phyloP scores from a whole-genome alignment of 2,888 invertebrate species.

The Meta bourneti region DNA sequence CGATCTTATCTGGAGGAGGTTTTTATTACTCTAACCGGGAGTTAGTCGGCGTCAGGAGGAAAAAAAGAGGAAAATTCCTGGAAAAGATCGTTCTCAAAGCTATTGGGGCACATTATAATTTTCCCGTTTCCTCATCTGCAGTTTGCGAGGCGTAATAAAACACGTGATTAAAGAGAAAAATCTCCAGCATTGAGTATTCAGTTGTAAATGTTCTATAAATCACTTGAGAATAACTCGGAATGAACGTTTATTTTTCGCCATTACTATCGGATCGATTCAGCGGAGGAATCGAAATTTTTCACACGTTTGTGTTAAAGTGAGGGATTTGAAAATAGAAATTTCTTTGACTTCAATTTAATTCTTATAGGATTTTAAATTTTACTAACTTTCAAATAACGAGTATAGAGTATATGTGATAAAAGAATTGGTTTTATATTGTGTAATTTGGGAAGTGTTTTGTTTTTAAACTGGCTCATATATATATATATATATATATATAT shows the following conservation, averaged over 20 bases:
- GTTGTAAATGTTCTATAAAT: conserved; percentile 17
- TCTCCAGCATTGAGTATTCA: neutral
- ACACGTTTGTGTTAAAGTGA: too few relatives aligned
- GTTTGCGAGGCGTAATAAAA: neutral
- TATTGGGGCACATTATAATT: conserved; percentile 34
- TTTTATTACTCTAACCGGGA: conserved; percentile 20
- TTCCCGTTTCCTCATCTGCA: neutral
- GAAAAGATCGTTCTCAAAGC: conserved; percentile 11
- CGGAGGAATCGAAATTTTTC: too few relatives aligned
- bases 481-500: too few relatives aligned
- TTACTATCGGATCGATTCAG: too few relatives aligned
- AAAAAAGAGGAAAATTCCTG: neutral
- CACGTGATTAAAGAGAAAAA: conserved; percentile 16
- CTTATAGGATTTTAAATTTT: too few relatives aligned
- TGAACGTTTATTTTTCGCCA: neutral
- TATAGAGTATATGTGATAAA: too few relatives aligned
- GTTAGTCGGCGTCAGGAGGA: neutral
- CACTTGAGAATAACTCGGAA: neutral
- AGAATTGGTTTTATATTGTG: too few relatives aligned
- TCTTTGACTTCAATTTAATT: too few relatives aligned
- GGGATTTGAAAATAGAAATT: too few relatives aligned
- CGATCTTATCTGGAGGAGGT: neutral
- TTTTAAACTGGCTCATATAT: too few relatives aligned
- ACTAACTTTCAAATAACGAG: too few relatives aligned
- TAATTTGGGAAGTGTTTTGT: too few relatives aligned